Evolutionary conservation across 1,140 invertebrate genomes (phyloP).

Genomic region (Orius insidiosus): DNA sequence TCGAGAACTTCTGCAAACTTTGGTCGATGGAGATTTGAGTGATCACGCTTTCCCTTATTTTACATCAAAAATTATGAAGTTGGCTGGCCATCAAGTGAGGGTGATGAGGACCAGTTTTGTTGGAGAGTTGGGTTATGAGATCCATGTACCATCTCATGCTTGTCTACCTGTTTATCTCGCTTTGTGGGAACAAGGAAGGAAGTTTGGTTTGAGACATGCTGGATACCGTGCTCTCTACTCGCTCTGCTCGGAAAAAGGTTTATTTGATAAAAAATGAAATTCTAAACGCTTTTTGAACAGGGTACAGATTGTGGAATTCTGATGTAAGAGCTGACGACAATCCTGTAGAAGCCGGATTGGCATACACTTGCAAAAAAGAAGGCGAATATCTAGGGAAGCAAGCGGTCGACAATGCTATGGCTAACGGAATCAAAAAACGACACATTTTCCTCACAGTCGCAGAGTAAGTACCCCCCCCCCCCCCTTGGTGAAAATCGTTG

Average conservation of each 20-base stretch:
- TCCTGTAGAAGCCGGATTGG: slow-evolving; percentile 65
- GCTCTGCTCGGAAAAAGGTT: slow-evolving; percentile 73
- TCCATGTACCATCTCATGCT: slow-evolving; percentile 56
- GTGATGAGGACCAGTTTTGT: slow-evolving; percentile 63
- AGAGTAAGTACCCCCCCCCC: slow-evolving; percentile 40
- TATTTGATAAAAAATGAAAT: neutral
- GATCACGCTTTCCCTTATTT: slow-evolving; percentile 38
- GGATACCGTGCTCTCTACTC: slow-evolving; percentile 72
- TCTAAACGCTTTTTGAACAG: slow-evolving; percentile 26
- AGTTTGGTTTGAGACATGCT: slow-evolving; percentile 46
- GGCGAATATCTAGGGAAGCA: slow-evolving; percentile 61
- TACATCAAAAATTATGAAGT: slow-evolving; percentile 34
- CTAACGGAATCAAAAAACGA: slow-evolving; percentile 50
- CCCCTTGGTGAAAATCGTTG: too few relatives aligned
- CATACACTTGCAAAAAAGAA: slow-evolving; percentile 52
- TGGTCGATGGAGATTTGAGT: slow-evolving; percentile 31
- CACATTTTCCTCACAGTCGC: slow-evolving; percentile 55
- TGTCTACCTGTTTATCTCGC: slow-evolving; percentile 43
- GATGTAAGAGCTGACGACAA: slow-evolving; percentile 69
- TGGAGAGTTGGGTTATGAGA: slow-evolving; percentile 74
- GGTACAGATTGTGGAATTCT: slow-evolving; percentile 68
- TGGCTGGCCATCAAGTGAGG: slow-evolving; percentile 32
- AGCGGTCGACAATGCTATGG: slow-evolving; percentile 40
- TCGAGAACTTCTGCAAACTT: slow-evolving; percentile 40
- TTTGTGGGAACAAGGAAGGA: slow-evolving; percentile 38